A percentile compares a stretch with the other conserved stretches of the same genome.
These are phyloP conservation scores for Ornithorhynchus anatinus DNA, from an alignment of 2,113 vertebrate species.

Conservation along the genomic window DNA sequence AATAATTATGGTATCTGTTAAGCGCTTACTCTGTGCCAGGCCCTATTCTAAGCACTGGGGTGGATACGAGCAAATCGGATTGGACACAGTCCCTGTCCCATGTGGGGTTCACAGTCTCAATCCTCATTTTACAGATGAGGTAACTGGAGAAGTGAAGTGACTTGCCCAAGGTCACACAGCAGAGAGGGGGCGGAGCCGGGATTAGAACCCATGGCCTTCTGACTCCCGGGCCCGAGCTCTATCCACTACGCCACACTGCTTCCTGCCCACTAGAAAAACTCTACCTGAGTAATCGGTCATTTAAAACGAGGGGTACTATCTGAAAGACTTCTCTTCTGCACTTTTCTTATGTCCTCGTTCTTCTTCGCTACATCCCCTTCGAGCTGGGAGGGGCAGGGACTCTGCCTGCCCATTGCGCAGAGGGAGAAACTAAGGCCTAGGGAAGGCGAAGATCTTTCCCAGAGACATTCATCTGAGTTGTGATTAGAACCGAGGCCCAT, in stretches of 20 bases:
- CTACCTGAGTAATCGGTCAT: neutral
- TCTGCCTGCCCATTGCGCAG: neutral
- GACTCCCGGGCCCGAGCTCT: neutral
- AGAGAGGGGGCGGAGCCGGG: neutral
- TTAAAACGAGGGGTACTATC: neutral
- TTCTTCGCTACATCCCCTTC: no score
- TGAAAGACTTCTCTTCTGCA: neutral
- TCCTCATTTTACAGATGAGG: no score
- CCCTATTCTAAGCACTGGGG: no score
- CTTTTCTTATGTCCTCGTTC: no score
- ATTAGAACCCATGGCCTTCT: neutral
- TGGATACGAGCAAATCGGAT: no score
- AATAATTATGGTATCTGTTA: no score
- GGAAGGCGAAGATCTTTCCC: neutral
- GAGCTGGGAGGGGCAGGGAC: neutral
- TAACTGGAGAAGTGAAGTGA: no score
- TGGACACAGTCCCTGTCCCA: no score
- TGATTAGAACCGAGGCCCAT: conserved; percentile 3
- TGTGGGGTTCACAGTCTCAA: no score
- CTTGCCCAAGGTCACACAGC: no score
- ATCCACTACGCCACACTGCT: neutral
- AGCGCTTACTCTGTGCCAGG: no score
- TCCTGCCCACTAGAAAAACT: no score
- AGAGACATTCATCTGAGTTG: neutral
- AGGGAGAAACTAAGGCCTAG: neutral